Percentiles rank a stretch among this genome's conserved stretches.
Conservation (phyloP, 2,797 vertebrate species). For the Oreortyx pictus region DNA sequence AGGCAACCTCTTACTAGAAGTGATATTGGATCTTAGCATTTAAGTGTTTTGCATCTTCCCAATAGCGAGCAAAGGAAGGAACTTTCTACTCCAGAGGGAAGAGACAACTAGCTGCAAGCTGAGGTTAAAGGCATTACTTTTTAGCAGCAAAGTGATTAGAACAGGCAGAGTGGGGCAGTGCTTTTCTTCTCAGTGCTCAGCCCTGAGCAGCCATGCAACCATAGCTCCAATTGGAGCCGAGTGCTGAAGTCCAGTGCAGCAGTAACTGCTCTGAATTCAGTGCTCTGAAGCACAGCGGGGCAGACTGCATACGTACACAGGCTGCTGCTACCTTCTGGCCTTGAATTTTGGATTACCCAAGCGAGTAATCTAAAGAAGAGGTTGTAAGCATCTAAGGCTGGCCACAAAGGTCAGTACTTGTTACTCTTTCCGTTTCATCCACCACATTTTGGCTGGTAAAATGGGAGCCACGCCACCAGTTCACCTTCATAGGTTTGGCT, state of each 20-base stretch:
- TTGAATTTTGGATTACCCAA: too few species aligned
- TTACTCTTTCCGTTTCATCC: neutral
- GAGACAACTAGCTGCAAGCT: neutral
- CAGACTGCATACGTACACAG: too few species aligned
- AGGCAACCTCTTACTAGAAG: neutral
- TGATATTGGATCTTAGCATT: rapidly evolving
- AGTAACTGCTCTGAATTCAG: too few species aligned
- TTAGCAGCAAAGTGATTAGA: slow-evolving; percentile 14
- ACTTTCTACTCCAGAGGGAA: neutral
- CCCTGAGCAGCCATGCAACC: neutral
- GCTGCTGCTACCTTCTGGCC: too few species aligned
- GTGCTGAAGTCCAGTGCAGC: too few species aligned
- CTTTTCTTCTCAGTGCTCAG: neutral
- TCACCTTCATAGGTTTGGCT: neutral
- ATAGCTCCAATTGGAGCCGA: too few species aligned
- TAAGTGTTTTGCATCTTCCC: neutral
- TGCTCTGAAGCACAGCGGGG: too few species aligned
- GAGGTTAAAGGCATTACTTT: neutral
- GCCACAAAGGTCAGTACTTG: rapidly evolving
- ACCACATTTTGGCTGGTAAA: neutral
- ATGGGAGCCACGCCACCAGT: neutral
- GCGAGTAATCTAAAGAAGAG: neutral
- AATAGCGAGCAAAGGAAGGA: neutral
- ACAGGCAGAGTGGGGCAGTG: neutral
- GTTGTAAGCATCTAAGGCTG: neutral